These are phyloP conservation scores for Equus przewalskii DNA, from an alignment of 2,113 vertebrate species.

Conservation along the genomic window DNA sequence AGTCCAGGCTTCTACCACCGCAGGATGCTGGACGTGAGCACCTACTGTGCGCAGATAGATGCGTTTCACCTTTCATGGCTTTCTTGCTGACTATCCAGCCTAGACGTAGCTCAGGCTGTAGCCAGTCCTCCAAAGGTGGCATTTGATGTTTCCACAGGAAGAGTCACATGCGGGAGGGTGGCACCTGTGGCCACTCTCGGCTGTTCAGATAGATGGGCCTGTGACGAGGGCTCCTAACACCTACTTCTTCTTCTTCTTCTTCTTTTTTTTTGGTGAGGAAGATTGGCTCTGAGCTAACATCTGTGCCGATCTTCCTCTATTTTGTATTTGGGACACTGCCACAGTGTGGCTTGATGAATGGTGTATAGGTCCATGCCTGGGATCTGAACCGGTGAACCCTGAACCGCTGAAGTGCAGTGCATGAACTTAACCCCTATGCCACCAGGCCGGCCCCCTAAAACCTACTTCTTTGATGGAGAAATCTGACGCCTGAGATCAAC, in stretches of 20 bases:
- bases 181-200: neutral
- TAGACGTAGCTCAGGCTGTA: neutral
- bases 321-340: no score
- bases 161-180: neutral
- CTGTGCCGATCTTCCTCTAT: no score
- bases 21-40: neutral
- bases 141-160: rapidly evolving
- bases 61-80: neutral
- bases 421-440: no score
- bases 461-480: neutral
- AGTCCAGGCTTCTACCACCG: neutral
- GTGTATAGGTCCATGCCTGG: no score
- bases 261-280: no score
- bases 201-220: no score
- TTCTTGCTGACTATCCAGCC: neutral
- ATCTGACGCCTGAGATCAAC: neutral
- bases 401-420: no score
- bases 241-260: neutral
- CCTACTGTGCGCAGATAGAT: neutral
- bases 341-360: no score
- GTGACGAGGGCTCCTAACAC: neutral
- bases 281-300: no score
- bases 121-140: neutral
- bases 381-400: no score
- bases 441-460: no score